Conservation (phyloP, 2,113 vertebrate genomes). For the Tragelaphus buxtoni region DNA sequence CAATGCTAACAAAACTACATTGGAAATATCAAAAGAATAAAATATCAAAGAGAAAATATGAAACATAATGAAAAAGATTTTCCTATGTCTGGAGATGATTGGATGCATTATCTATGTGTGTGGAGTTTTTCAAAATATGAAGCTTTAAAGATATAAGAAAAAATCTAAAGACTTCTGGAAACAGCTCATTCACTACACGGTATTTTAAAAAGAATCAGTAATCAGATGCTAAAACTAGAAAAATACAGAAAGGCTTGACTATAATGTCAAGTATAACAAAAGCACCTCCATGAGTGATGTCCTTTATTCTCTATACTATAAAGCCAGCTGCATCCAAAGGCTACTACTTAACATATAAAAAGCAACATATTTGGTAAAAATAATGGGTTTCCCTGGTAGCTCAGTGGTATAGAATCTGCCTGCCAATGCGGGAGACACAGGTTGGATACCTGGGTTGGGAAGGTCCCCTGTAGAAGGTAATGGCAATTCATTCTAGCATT, state of each 20-base stretch:
- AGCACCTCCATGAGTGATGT: not conserved
- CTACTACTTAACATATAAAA: not conserved
- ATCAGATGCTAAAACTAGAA: not conserved
- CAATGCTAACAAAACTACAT: not conserved
- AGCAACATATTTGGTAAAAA: not conserved
- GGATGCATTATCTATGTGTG: not conserved
- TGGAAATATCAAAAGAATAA: not conserved
- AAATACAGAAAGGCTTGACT: not conserved
- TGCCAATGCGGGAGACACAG: not conserved
- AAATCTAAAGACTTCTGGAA: conserved; percentile 10
- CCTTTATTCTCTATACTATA: not conserved
- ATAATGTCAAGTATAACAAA: not conserved
- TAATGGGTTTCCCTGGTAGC: not conserved
- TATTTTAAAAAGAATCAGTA: conserved; percentile 30
- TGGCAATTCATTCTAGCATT: not conserved
- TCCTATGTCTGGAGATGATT: not conserved
- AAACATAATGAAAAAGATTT: not conserved
- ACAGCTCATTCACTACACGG: not conserved
- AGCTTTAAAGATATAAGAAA: not conserved
- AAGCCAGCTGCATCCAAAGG: not conserved
- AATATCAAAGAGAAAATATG: conserved; percentile 33
- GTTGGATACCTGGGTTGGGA: not conserved
- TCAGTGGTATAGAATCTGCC: not conserved
- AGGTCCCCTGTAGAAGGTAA: not conserved
- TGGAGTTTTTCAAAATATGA: not conserved